Base-by-base conservation (phyloP, 1,140 invertebrate genomes). In the Tetraneura akinire region DNA sequence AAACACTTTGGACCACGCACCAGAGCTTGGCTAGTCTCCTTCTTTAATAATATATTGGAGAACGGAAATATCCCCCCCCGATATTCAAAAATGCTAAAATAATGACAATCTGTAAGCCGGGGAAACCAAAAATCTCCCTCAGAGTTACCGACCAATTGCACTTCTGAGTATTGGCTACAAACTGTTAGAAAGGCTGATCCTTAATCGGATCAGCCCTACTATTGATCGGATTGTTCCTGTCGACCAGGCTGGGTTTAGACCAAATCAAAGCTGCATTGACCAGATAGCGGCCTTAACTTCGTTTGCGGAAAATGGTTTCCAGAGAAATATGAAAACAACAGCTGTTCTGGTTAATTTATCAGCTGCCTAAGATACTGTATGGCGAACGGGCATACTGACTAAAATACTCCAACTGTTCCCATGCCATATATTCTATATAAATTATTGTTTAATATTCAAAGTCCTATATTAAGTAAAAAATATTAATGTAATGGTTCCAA, bases 1-100 rank as follows among this genome's bases (percentile, higher is more conserved):
- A 68, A 68, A 45, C 64, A 68, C 64, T 68, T 68, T 42, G 64
- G 64, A 3, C 64, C 37, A 21, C 13, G 32, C 11, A 45, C 37
- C 13, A 42, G 32, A 45, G n/a, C 32, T 37, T 68, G 32, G 64
- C 16, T 68, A 45, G 32, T 21, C n/a, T 42, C 32, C n/a, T 45
- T 45, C 8, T 68, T 68, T 23, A 68, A 45, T n/a, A 45, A 45
- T 11, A 42, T 68, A 1, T 64, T 64, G 8, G 62, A 64, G 16
- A 37, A 32, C 10, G 62, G 62, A 37, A 37, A 32, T 64, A 37
- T 42, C 62, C 60, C 16, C 32, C 32, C 16, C 32, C 32, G 3
- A 21, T n/a, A 37, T 64, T 64, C 9, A 64, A 64, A 21, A 64
- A 64, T 3, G 51, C 51, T n/a, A 53, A 53, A n/a, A 11, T 64